Evolutionary conservation across 2,888 invertebrate genomes (phyloP).

Genomic region (Sphaerophoria rueppellii): DNA sequence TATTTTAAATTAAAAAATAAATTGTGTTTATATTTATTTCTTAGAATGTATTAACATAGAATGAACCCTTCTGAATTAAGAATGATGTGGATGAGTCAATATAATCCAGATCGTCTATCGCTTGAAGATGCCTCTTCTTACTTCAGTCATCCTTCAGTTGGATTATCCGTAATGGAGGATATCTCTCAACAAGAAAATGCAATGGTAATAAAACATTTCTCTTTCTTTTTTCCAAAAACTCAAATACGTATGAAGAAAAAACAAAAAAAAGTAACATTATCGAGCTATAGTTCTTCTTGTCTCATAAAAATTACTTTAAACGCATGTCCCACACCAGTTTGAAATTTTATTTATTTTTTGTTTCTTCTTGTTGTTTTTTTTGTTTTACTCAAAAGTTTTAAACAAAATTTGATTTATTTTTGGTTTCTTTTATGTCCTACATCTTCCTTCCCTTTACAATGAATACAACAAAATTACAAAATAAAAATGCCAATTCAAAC

Average conservation of each 20-base stretch:
- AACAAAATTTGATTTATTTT: constrained; percentile 70
- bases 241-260: background rate
- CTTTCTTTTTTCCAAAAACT: background rate
- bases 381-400: constrained; percentile 44
- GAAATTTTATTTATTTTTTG: constrained; percentile 29
- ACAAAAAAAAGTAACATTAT: background rate
- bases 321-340: constrained; percentile 50
- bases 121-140: constrained; percentile 81
- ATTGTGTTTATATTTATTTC: background rate
- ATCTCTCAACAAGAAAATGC: constrained; percentile 82
- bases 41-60: constrained; percentile 22
- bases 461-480: constrained; percentile 56
- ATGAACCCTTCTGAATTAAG: constrained; percentile 83
- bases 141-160: constrained; percentile 83
- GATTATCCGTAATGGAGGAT: constrained; percentile 84
- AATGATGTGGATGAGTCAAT: constrained; percentile 87
- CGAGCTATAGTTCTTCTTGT: constrained; percentile 59
- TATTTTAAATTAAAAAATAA: too few relatives aligned
- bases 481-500: constrained; percentile 44
- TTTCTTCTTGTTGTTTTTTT: constrained; percentile 3
- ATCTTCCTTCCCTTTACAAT: constrained; percentile 75
- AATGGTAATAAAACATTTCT: constrained; percentile 81
- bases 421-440: constrained; percentile 75
- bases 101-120: constrained; percentile 81
- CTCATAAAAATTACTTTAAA: constrained; percentile 1